Evolutionary conservation across 2,113 vertebrate genomes (phyloP).

Genomic region (Ctenodactylus gundi): DNA sequence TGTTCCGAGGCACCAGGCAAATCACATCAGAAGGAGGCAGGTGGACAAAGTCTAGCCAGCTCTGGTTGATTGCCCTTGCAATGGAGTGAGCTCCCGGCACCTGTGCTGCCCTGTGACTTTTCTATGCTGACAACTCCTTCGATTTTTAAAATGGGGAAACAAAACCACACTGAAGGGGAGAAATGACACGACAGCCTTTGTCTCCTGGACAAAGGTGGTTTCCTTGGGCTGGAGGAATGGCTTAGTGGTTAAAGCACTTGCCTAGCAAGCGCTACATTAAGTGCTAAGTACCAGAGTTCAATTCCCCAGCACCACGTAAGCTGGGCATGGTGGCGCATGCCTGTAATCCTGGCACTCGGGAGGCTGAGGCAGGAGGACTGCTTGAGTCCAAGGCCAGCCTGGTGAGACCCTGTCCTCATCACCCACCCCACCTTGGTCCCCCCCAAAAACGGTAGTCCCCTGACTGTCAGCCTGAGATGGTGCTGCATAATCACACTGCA

Average conservation of each 20-base stretch:
- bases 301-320: no score
- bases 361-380: no score
- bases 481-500: accelerated
- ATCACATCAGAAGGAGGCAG: neutral
- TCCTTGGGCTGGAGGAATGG: no score
- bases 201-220: accelerated
- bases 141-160: neutral
- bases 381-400: no score
- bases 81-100: accelerated
- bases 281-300: no score
- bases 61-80: neutral
- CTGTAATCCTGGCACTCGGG: no score
- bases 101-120: neutral
- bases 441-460: no score
- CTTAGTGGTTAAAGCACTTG: no score
- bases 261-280: no score
- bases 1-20: neutral
- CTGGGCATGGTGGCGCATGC: no score
- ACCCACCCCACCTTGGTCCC: no score
- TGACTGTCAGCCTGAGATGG: accelerated
- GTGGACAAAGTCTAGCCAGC: neutral
- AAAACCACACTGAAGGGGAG: neutral
- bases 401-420: no score
- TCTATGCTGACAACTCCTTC: neutral
- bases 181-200: accelerated